Percentiles rank a stretch among this genome's conserved stretches.
phyloP scores from a whole-genome alignment of 2,888 invertebrate genomes.

The Drosophila pseudotalamancana region DNA sequence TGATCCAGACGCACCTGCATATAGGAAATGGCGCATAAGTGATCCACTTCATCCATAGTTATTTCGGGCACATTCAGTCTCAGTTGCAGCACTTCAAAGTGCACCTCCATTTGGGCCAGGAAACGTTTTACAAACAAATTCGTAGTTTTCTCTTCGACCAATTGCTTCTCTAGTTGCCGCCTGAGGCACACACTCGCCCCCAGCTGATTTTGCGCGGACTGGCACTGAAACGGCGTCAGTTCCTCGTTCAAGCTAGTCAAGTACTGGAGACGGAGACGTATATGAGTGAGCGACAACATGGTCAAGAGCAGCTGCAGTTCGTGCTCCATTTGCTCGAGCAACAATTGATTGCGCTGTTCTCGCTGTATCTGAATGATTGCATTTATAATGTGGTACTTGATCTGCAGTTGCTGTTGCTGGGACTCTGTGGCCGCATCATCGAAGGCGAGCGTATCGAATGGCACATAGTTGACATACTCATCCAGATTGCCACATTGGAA shows the following conservation, averaged over 20 bases:
- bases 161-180: slow-evolving; percentile 13
- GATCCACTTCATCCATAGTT: neutral
- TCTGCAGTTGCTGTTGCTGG: slow-evolving; percentile 70
- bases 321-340: slow-evolving; percentile 2
- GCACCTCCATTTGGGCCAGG: slow-evolving; percentile 15
- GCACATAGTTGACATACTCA: slow-evolving; percentile 25
- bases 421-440: slow-evolving; percentile 45
- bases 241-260: slow-evolving; percentile 18
- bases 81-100: slow-evolving; percentile 39
- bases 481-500: slow-evolving; percentile 50
- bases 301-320: slow-evolving; percentile 49
- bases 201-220: slow-evolving; percentile 58
- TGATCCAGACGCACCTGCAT: slow-evolving; percentile 58
- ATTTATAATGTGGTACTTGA: slow-evolving; percentile 60
- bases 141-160: neutral
- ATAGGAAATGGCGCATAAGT: slow-evolving; percentile 72
- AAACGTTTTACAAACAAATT: slow-evolving; percentile 13
- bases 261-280: slow-evolving; percentile 64
- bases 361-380: slow-evolving; percentile 18
- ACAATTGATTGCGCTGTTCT: slow-evolving; percentile 1
- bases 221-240: slow-evolving; percentile 66
- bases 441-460: slow-evolving; percentile 35
- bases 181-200: slow-evolving; percentile 7
- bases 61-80: slow-evolving; percentile 4
- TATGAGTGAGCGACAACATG: slow-evolving; percentile 61